phyloP scores from a whole-genome alignment of 2,888 invertebrate genomes.

The Brassicogethes aeneus region DNA sequence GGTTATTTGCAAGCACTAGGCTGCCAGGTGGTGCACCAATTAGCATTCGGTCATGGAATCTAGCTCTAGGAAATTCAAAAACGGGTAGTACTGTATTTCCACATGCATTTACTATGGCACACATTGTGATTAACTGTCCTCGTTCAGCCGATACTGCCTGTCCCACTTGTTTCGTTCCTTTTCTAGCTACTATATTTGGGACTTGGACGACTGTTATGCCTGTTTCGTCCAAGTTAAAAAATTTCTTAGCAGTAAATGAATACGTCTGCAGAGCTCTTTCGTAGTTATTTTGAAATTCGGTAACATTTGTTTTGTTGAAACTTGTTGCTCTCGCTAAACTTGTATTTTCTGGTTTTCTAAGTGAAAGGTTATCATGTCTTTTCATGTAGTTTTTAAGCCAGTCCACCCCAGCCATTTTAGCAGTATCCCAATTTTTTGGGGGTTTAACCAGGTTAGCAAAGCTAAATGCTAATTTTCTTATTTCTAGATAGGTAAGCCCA shows the following conservation, averaged over 20 bases:
- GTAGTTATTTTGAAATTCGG: constrained; percentile 10
- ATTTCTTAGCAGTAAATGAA: constrained; percentile 13
- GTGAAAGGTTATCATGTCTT: constrained; percentile 5
- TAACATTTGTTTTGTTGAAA: constrained; percentile 1
- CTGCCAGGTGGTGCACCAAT: too few species aligned
- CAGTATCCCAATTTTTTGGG: constrained; percentile 1
- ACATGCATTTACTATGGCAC: too few species aligned
- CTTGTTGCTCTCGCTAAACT: constrained; percentile 4
- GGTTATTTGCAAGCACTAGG: too few species aligned
- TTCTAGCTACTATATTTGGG: too few species aligned
- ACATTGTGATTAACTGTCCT: too few species aligned
- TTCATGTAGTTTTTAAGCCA: constrained; percentile 7
- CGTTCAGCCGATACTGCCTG: too few species aligned
- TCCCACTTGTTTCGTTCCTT: too few species aligned
- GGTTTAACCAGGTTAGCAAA: neutral
- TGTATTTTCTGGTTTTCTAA: constrained; percentile 4
- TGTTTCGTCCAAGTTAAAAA: constrained; percentile 25
- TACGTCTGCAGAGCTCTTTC: constrained; percentile 9
- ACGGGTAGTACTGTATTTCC: too few species aligned
- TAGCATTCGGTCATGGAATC: too few species aligned
- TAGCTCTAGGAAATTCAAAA: too few species aligned
- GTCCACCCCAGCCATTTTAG: constrained; percentile 4
- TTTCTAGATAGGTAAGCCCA: constrained; percentile 5
- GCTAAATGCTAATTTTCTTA: constrained; percentile 1
- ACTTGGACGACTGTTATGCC: constrained; percentile 8